A percentile compares a stretch with the other conserved stretches of the same genome.
Conservation (phyloP, 2,888 invertebrate species). For the Leuctra nigra region DNA sequence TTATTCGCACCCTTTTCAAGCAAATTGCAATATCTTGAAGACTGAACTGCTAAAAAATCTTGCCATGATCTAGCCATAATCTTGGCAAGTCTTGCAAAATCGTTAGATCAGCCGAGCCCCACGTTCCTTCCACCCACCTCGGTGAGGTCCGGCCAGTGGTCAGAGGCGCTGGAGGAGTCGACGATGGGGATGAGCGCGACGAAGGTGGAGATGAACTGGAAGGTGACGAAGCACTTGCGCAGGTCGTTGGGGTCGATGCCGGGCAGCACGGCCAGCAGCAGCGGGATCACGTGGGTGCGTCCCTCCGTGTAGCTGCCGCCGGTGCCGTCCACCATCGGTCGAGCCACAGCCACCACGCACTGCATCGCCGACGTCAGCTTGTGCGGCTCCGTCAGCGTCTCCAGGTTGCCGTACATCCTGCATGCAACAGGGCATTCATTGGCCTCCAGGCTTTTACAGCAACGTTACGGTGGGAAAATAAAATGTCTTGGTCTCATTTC, state of each 20-base stretch:
- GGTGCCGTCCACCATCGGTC: conserved; percentile 50
- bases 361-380: conserved; percentile 66
- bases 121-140: conserved; percentile 41
- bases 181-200: conserved; percentile 73
- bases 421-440: too few relatives aligned
- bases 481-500: too few relatives aligned
- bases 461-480: too few relatives aligned
- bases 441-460: too few relatives aligned
- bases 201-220: conserved; percentile 71
- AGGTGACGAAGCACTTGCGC: conserved; percentile 64
- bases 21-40: too few relatives aligned
- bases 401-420: conserved; percentile 67
- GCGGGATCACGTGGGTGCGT: conserved; percentile 70
- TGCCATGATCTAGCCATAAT: too few relatives aligned
- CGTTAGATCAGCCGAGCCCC: background rate
- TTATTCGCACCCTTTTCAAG: too few relatives aligned
- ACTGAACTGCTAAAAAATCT: too few relatives aligned
- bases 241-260: conserved; percentile 89
- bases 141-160: conserved; percentile 59
- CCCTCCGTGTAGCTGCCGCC: conserved; percentile 62
- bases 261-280: conserved; percentile 73
- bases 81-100: too few relatives aligned
- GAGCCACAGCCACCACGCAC: conserved; percentile 60
- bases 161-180: conserved; percentile 73
- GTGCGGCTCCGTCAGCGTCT: conserved; percentile 85